A percentile compares a stretch with the other conserved stretches of the same genome.
Evolutionary conservation across 2,797 vertebrate genomes (phyloP).

Genomic region (Squalus acanthias): DNA sequence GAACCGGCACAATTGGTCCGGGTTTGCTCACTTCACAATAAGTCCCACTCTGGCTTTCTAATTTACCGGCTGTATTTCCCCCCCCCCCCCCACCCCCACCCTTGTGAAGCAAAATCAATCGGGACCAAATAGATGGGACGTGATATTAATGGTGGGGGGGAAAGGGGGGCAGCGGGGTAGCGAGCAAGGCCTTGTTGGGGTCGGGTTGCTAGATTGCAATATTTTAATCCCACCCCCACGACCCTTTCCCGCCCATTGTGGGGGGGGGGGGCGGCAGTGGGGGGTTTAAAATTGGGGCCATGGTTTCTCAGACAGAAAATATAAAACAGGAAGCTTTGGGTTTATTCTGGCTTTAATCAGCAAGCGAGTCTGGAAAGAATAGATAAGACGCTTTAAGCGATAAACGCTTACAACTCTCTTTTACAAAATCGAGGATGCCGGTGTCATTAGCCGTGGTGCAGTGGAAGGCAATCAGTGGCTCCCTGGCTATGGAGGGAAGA

Average conservation of each 20-base stretch:
- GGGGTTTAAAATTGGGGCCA: background rate
- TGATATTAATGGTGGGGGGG: too few species aligned
- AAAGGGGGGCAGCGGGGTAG: background rate
- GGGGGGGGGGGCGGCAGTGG: too few species aligned
- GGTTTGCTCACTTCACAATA: too few species aligned
- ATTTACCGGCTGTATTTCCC: background rate
- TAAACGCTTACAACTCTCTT: background rate
- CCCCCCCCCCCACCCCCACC: too few species aligned
- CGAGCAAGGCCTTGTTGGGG: background rate
- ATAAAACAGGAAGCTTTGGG: background rate
- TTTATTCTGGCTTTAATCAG: background rate
- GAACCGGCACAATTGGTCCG: too few species aligned
- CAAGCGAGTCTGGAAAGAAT: background rate
- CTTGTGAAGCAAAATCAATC: background rate
- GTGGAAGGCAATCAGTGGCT: too few species aligned
- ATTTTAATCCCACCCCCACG: too few species aligned
- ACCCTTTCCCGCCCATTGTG: too few species aligned
- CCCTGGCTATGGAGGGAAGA: too few species aligned
- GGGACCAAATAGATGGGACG: background rate
- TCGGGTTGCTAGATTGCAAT: too few species aligned
- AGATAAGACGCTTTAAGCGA: background rate
- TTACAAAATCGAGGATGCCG: too few species aligned
- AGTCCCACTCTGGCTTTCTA: background rate
- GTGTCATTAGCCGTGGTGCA: too few species aligned
- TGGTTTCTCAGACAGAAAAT: background rate